Percentiles rank a stretch among this genome's conserved stretches.
phyloP scores from a whole-genome alignment of 2,888 invertebrate genomes.

The Heliconius cydno region DNA sequence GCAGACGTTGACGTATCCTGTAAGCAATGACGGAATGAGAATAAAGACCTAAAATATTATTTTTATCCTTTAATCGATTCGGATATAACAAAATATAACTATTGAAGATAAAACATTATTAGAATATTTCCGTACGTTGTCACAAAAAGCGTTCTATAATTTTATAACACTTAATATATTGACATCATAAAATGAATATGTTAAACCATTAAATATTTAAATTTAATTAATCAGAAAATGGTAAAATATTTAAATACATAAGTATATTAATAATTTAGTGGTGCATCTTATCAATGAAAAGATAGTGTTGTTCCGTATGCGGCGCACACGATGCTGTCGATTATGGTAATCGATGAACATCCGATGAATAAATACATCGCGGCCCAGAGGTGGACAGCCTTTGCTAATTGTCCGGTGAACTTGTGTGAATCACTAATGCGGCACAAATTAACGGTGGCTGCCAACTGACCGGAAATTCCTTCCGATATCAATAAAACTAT shows the following conservation, averaged over 20 bases:
- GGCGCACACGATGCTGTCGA: constrained; percentile 78
- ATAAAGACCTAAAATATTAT: neutral
- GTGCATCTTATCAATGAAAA: constrained; percentile 71
- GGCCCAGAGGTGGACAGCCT: constrained; percentile 82
- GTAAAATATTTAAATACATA: constrained; percentile 22
- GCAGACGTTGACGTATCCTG: constrained; percentile 81
- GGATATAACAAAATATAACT: no score
- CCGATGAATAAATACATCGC: constrained; percentile 81
- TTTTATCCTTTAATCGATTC: no score
- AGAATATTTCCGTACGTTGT: neutral
- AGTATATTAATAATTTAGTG: constrained; percentile 44
- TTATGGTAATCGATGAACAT: constrained; percentile 82
- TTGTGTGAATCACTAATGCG: constrained; percentile 77
- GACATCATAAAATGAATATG: no score
- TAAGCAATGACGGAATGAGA: neutral
- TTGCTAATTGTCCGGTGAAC: constrained; percentile 82
- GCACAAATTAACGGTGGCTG: constrained; percentile 69
- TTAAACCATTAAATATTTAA: no score
- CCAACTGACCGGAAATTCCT: constrained; percentile 55
- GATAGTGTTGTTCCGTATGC: constrained; percentile 74
- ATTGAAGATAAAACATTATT: neutral
- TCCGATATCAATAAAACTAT: constrained; percentile 35
- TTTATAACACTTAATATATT: no score
- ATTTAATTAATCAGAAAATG: neutral
- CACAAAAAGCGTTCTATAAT: no score